Conservation (phyloP, 2,113 vertebrate species). For the Forbesichthys agassizii region DNA sequence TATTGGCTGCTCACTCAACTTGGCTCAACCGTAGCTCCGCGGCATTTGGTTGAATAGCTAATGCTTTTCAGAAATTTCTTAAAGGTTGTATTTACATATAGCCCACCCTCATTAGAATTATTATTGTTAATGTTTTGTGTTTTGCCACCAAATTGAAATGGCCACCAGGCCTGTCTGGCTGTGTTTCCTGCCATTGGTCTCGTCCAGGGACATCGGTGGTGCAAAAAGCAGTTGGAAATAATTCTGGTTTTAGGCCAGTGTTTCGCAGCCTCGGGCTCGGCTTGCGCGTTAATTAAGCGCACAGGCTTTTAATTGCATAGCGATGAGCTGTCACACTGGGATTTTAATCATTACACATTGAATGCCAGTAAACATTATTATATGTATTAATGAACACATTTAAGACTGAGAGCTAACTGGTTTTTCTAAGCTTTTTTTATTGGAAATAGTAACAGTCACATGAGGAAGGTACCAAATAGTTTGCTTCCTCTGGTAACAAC, state of each 20-base stretch:
- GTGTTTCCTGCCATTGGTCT: too few relatives aligned
- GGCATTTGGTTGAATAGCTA: too few relatives aligned
- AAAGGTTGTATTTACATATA: too few relatives aligned
- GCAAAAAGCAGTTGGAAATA: background rate
- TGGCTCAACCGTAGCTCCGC: background rate
- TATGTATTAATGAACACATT: conserved; percentile 69
- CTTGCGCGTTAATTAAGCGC: conserved; percentile 30
- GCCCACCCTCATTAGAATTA: too few relatives aligned
- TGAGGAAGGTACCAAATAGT: conserved; percentile 14
- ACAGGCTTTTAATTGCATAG: conserved; percentile 61
- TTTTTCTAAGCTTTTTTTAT: too few relatives aligned
- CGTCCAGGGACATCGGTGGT: background rate
- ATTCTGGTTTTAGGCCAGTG: background rate
- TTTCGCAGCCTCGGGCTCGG: conserved; percentile 9
- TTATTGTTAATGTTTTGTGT: too few relatives aligned
- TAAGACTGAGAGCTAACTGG: conserved; percentile 41
- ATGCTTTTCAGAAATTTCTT: too few relatives aligned
- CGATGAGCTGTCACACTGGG: conserved; percentile 63
- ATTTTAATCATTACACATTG: conserved; percentile 68
- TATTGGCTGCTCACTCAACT: background rate
- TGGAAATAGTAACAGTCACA: conserved; percentile 7
- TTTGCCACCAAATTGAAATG: too few relatives aligned
- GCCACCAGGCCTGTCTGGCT: background rate
- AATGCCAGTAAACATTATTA: conserved; percentile 62
- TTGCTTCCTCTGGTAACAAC: conserved; percentile 18